A percentile compares a stretch with the other conserved stretches of the same genome.
These are phyloP conservation scores for Mixornis gularis DNA, from an alignment of 2,113 vertebrate species.

Conservation along the genomic window DNA sequence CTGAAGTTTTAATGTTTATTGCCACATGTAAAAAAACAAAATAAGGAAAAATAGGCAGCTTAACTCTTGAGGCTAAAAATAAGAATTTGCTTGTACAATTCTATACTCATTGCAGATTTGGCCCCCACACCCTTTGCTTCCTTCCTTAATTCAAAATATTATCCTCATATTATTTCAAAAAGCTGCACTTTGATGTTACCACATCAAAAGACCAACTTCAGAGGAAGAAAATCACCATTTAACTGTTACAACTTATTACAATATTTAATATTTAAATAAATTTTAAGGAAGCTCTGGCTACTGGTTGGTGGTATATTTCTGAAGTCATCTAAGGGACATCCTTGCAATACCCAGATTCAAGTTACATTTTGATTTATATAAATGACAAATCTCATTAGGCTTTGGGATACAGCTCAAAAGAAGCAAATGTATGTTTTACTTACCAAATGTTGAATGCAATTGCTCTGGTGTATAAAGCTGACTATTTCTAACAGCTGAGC, in stretches of 20 bases:
- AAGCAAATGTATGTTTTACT: not conserved
- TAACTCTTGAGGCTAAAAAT: not conserved
- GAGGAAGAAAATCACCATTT: not conserved
- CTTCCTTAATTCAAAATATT: not conserved
- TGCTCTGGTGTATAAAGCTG: constrained; percentile 42
- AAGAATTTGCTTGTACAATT: not conserved
- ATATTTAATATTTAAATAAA: not conserved
- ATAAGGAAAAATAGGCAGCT: not conserved
- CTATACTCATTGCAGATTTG: not conserved
- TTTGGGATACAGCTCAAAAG: not conserved
- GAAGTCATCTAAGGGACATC: not conserved
- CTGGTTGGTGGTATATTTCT: not conserved
- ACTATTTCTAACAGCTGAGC: constrained; percentile 69
- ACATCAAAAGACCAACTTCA: not conserved
- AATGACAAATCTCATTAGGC: not conserved
- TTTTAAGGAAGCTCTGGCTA: not conserved
- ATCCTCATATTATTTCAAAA: not conserved
- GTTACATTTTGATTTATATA: not conserved
- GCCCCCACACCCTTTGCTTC: rapidly evolving
- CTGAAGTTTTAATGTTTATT: not conserved
- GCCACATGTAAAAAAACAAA: not conserved
- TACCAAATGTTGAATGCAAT: constrained; percentile 9
- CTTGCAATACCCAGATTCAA: not conserved
- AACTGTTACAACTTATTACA: not conserved
- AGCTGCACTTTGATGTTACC: not conserved